Base-by-base conservation (phyloP, 2,797 vertebrate genomes). In the Dryobates pubescens region DNA sequence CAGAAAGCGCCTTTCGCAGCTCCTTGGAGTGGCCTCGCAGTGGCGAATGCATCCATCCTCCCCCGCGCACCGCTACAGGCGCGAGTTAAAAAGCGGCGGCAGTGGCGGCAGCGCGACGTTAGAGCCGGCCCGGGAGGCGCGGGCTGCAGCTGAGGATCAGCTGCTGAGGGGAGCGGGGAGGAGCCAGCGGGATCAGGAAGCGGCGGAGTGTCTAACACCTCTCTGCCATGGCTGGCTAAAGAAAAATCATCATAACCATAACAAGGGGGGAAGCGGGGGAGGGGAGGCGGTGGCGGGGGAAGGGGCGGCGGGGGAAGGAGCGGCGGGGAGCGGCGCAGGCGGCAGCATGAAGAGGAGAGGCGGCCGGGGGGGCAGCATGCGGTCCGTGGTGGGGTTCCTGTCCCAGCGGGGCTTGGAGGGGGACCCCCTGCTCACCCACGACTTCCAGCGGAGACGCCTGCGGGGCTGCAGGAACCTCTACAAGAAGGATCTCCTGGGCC, bases 401-500 rank as follows among this genome's bases (percentile, higher is more conserved):
- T 98, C 98, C 98, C 98, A 98, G 97, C 98, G 99, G 96, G 98
- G 97, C 97, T 97, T 99, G 93, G 98, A 97, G 78, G 99, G 99
- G 70, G 98, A 98, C 97, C 98, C 98, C 93, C 98, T 99, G 94
- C 97, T 99, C 97, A 99, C 98, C 98, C 98, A 99, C 86, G 98
- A 99, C 91, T 99, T 99, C 96, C 99, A 99, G 98, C 95, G 99
- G 89, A 98, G 98, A 94, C 98, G 99, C 96, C 97, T 99, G 97
- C 98, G 98, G 57, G 99, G 98, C 95, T 99, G 99, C 98, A 98
- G 98, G 87, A 99, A 98, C 96, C 99, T 99, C 96, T 99, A 98
- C 98, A 99, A 98, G 98, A 99, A 98, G 97, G 99, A 99, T 92
- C 98, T 99, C 97, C 98, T 99, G 91, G 99, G 99, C 67, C 99